Conservation (phyloP, 2,888 invertebrate genomes). For the Elmis aenea region DNA sequence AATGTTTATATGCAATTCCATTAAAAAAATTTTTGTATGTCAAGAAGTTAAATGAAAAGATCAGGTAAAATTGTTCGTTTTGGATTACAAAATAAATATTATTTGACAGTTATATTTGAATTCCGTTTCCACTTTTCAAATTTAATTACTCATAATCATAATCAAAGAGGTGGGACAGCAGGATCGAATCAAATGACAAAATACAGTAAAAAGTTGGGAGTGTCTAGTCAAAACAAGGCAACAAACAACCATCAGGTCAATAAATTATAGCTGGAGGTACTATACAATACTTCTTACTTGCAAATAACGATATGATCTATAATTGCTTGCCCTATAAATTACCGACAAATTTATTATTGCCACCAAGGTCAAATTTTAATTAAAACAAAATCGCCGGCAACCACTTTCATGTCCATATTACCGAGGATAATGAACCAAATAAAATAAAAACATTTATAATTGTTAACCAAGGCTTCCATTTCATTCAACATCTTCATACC, state of each 20-base stretch:
- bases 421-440: neutral
- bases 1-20: no score
- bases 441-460: neutral
- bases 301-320: conserved; percentile 36
- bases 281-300: conserved; percentile 20
- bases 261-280: conserved; percentile 22
- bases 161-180: no score
- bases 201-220: conserved; percentile 18
- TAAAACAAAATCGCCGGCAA: conserved; percentile 21
- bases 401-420: conserved; percentile 9
- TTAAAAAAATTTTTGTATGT: no score
- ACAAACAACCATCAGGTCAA: conserved; percentile 18
- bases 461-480: conserved; percentile 5
- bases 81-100: no score
- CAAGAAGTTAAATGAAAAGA: no score
- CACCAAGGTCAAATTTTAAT: conserved; percentile 27
- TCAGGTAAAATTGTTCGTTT: no score
- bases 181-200: no score
- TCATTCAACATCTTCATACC: neutral
- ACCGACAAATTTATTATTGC: conserved; percentile 30
- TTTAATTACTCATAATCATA: no score
- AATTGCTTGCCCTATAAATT: conserved; percentile 36
- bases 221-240: conserved; percentile 17
- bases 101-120: no score
- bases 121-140: no score